phyloP scores from a whole-genome alignment of 2,113 vertebrate genomes.

The Axis porcinus region DNA sequence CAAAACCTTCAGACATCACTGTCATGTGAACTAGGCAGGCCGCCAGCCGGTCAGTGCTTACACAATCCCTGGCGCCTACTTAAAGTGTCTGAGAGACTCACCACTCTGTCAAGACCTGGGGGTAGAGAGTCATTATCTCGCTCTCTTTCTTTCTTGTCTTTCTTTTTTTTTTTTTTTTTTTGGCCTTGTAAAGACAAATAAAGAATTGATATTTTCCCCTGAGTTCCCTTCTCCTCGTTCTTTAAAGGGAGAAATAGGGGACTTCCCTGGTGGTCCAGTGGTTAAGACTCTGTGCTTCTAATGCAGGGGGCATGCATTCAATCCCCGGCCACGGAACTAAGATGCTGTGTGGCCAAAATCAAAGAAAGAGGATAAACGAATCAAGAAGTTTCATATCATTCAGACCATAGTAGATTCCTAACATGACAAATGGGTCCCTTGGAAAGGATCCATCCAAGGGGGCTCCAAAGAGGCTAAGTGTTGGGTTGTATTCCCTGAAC shows the following conservation, averaged over 20 bases:
- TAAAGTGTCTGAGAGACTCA: conserved; percentile 81
- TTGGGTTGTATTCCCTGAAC: accelerated
- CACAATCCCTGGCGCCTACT: conserved; percentile 86
- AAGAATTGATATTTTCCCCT: conserved; percentile 53
- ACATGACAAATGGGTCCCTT: background rate
- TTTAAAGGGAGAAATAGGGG: background rate
- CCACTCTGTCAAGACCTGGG: conserved; percentile 77
- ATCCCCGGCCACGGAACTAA: background rate
- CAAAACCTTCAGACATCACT: conserved; percentile 80
- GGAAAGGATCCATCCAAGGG: too few relatives aligned
- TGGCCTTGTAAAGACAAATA: conserved; percentile 60
- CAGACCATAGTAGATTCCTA: conserved; percentile 26
- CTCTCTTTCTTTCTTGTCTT: conserved; percentile 50
- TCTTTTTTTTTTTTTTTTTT: background rate
- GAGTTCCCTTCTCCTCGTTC: conserved; percentile 32
- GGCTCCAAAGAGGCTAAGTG: accelerated
- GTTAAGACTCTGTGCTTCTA: background rate
- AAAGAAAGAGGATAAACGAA: background rate
- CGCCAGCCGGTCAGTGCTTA: conserved; percentile 83
- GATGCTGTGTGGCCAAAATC: background rate
- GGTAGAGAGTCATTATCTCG: conserved; percentile 81
- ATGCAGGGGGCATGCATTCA: background rate
- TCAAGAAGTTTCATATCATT: conserved; percentile 15
- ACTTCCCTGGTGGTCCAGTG: background rate
- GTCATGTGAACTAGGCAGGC: conserved; percentile 80